Percentiles rank a stretch among this genome's conserved stretches.
These are phyloP conservation scores for Pyrocephalus nanus DNA, from an alignment of 2,797 vertebrate species.

Conservation along the genomic window DNA sequence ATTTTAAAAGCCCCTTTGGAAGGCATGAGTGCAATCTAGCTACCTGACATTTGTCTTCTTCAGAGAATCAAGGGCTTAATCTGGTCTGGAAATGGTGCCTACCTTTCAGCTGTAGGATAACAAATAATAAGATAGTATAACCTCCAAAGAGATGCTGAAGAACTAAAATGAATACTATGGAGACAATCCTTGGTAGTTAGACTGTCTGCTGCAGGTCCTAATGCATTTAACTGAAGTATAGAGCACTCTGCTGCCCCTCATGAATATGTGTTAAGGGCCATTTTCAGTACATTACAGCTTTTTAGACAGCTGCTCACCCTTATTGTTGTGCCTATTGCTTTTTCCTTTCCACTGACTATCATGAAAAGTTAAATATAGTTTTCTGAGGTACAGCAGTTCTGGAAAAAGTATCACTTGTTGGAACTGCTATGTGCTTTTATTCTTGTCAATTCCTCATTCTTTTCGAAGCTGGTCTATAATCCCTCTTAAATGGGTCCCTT, in stretches of 20 bases:
- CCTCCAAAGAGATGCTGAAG: background rate
- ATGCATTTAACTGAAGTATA: background rate
- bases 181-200: background rate
- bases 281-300: constrained; percentile 20
- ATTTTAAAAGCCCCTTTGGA: background rate
- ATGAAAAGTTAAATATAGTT: constrained; percentile 1
- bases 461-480: background rate
- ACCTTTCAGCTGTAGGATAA: background rate
- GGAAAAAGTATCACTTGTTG: background rate
- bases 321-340: background rate
- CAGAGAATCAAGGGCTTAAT: background rate
- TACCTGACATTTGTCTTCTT: background rate
- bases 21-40: background rate
- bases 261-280: background rate
- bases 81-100: background rate
- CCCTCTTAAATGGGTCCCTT: background rate
- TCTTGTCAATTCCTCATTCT: background rate
- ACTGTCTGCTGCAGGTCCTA: background rate
- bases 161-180: background rate
- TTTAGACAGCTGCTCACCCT: background rate
- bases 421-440: background rate
- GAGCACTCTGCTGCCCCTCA: background rate
- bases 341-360: background rate
- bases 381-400: background rate
- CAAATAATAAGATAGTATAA: background rate